These are phyloP conservation scores for Penelope pileata DNA, from an alignment of 2,113 vertebrate species.

Conservation along the genomic window DNA sequence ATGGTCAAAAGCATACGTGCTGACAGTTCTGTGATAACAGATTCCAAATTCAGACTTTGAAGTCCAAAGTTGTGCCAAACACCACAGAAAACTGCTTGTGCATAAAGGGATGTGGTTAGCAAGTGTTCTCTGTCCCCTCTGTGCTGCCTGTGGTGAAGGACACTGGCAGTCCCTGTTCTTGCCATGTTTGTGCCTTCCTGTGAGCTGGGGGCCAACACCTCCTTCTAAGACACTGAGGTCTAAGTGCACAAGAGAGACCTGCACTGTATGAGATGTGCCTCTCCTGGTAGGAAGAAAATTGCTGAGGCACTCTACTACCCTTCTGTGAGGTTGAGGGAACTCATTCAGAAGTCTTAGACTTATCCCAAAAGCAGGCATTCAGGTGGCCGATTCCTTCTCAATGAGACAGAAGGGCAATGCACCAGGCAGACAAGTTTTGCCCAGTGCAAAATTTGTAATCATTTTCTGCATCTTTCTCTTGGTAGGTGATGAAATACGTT, in stretches of 20 bases:
- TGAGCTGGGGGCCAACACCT: too few species aligned
- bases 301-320: too few species aligned
- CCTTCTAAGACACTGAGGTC: neutral
- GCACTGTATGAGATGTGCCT: accelerated
- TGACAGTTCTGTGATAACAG: neutral
- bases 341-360: neutral
- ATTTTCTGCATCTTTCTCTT: neutral
- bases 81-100: neutral
- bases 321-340: too few species aligned
- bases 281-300: too few species aligned
- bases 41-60: neutral
- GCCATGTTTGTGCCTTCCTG: accelerated
- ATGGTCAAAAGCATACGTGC: neutral
- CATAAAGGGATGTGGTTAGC: neutral
- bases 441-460: neutral
- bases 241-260: neutral
- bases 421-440: neutral
- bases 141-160: neutral
- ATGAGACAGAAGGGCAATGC: accelerated
- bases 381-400: neutral
- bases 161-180: too few species aligned
- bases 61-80: neutral
- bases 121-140: neutral
- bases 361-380: neutral
- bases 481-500: neutral